A percentile compares a stretch with the other conserved stretches of the same genome.
Evolutionary conservation across 2,113 vertebrate species (phyloP).

Genomic region (Procavia capensis): DNA sequence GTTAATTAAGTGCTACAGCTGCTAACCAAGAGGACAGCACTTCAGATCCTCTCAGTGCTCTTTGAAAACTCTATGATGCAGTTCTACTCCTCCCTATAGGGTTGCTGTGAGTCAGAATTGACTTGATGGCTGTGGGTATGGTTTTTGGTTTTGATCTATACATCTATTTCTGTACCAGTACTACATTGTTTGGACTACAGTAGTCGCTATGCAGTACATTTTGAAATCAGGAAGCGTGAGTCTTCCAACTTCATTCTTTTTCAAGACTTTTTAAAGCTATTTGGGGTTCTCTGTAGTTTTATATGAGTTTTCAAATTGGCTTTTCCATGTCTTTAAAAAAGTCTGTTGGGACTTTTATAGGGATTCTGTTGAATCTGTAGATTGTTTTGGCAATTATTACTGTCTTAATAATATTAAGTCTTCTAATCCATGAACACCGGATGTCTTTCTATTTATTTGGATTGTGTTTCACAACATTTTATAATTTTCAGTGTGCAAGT

Average conservation of each 20-base stretch:
- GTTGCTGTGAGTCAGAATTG: too few species aligned
- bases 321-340: background rate
- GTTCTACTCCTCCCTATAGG: too few species aligned
- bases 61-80: too few species aligned
- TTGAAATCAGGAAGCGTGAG: background rate
- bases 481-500: background rate
- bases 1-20: too few species aligned
- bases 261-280: background rate
- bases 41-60: too few species aligned
- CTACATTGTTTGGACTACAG: background rate
- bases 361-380: too few species aligned
- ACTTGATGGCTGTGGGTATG: too few species aligned
- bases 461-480: background rate
- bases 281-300: background rate
- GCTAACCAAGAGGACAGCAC: too few species aligned
- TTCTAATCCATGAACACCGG: too few species aligned
- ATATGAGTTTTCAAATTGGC: background rate
- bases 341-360: background rate
- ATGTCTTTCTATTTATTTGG: too few species aligned
- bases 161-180: background rate
- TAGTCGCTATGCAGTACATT: background rate
- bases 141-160: background rate
- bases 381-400: too few species aligned
- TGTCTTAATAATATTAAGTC: too few species aligned
- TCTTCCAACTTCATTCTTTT: background rate